phyloP scores from a whole-genome alignment of 2,888 invertebrate species.

The Fragum whitleyi region DNA sequence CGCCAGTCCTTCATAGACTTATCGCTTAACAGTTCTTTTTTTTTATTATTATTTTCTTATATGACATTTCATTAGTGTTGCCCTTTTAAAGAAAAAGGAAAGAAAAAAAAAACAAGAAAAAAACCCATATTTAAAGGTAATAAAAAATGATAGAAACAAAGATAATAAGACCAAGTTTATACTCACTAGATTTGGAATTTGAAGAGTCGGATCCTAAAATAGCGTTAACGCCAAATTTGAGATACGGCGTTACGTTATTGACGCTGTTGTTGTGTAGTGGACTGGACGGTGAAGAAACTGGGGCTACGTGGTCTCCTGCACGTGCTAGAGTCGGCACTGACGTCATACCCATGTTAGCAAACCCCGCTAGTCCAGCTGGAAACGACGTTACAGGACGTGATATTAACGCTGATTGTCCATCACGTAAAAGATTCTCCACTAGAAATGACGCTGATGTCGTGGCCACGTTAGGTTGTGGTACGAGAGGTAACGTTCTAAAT shows the following conservation, averaged over 20 bases:
- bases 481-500: conserved; percentile 74
- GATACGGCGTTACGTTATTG: conserved; percentile 74
- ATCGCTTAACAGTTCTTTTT: too few species aligned
- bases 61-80: too few species aligned
- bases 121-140: too few species aligned
- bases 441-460: conserved; percentile 74
- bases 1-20: too few species aligned
- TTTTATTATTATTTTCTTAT: too few species aligned
- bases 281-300: conserved; percentile 55
- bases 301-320: conserved; percentile 48
- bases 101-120: too few species aligned
- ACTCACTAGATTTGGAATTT: conserved; percentile 69
- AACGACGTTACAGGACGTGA: conserved; percentile 62
- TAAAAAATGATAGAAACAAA: too few species aligned
- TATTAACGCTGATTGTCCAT: conserved; percentile 70
- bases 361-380: conserved; percentile 42
- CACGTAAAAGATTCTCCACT: conserved; percentile 81
- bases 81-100: too few species aligned
- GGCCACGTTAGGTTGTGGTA: conserved; percentile 63
- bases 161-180: too few species aligned
- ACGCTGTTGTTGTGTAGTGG: conserved; percentile 39
- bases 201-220: conserved; percentile 79
- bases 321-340: conserved; percentile 49
- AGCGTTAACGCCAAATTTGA: conserved; percentile 82
- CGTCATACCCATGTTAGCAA: conserved; percentile 47